A percentile compares a stretch with the other conserved stretches of the same genome.
phyloP scores from a whole-genome alignment of 1,140 invertebrate species.

The Oncopodura yosiiana region DNA sequence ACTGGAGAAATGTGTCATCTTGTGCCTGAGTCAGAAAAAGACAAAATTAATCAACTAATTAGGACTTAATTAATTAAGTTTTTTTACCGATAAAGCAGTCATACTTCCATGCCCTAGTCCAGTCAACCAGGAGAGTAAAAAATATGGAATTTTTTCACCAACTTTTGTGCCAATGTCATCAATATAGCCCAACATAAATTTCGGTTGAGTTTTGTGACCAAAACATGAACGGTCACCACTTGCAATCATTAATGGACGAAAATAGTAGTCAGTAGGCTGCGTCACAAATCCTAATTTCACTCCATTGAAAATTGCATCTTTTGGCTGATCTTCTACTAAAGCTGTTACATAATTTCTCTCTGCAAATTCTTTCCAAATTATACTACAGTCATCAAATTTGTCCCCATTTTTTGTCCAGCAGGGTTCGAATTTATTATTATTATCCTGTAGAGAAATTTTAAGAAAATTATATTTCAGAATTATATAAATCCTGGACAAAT shows the following conservation, averaged over 20 bases:
- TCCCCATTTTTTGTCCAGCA: constrained; percentile 16
- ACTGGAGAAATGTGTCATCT: constrained; percentile 18
- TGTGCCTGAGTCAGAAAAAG: too few relatives aligned
- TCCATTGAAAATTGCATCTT: constrained; percentile 41
- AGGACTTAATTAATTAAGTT: too few relatives aligned
- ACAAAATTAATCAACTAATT: too few relatives aligned
- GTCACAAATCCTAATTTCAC: constrained; percentile 29
- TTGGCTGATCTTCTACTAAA: constrained; percentile 41
- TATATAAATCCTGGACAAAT: too few relatives aligned
- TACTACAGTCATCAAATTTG: constrained; percentile 40
- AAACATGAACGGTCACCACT: constrained; percentile 6
- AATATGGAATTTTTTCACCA: constrained; percentile 27
- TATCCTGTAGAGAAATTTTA: too few relatives aligned
- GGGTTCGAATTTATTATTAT: constrained; percentile 12
- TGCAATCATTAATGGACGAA: constrained; percentile 28
- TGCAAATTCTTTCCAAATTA: constrained; percentile 42
- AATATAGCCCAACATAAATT: constrained; percentile 24
- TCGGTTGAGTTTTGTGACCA: constrained; percentile 14
- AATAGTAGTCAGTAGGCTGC: constrained; percentile 32
- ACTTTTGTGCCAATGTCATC: constrained; percentile 2
- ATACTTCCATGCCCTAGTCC: constrained; percentile 29
- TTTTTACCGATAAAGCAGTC: constrained; percentile 26
- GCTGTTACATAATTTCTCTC: constrained; percentile 39
- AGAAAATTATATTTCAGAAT: too few relatives aligned
- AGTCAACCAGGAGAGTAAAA: constrained; percentile 33